Base-by-base conservation (phyloP, 2,888 invertebrate species). In the Lordiphosa andalusiaca region DNA sequence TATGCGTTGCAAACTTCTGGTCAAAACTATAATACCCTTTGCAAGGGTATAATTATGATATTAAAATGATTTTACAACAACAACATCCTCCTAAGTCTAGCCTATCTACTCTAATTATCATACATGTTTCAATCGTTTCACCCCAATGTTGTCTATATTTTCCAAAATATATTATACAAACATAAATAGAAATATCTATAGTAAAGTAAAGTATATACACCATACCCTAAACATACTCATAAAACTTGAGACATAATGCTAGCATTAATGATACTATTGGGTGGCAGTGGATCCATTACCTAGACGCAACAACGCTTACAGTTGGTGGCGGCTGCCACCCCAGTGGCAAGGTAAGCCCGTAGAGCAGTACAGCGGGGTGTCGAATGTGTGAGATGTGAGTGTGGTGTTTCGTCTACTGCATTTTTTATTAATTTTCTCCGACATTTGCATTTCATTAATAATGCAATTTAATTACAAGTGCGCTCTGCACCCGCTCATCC, bases 381-480 rank as follows among this genome's bases (percentile, higher is more conserved):
- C 7, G 7, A 25, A 25, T 25, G 25, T 7, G 7, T 41, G n/a
- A 57, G 41, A 3, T 9, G 30, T 30, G 42, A 23, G 16, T 33
- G 51, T 21, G 9, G 50, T 35, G 60, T n/a, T 19, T 19, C 61
- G 33, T 44, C 42, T 59, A 33, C 35, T 19, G 30, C 42, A 38
- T 13, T 19, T 73, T 67, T 75, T 61, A 69, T 75, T 59, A 67
- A 69, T 59, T 80, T 80, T 72, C 73, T 58, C 67, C 67, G 37
- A 56, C 67, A 76, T 84, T 81, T 75, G 69, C 85, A 84, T 85
- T 67, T 69, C 83, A 84, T 84, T 80, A 80, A 83, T 80, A 67
- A 81, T 85, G 80, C 68, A 75, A 71, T 81, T 81, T 75, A 84
- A 82, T 81, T 78, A 78, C 77, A 37, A n/a, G 63, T 50, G 13